These are phyloP conservation scores for Gila orcuttii DNA, from an alignment of 2,113 vertebrate species.

Conservation along the genomic window DNA sequence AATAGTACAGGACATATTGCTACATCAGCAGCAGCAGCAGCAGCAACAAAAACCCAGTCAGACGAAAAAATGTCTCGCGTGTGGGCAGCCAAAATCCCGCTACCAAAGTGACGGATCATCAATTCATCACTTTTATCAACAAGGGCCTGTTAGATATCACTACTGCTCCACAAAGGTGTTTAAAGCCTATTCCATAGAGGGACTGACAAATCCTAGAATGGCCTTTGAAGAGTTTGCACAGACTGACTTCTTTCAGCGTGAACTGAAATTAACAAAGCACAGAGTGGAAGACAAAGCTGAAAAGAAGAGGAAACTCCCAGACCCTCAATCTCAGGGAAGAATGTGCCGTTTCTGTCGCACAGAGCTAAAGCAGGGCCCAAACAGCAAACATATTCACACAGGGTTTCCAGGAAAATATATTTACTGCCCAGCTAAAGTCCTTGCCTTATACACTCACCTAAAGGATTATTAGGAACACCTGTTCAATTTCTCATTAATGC, in stretches of 20 bases:
- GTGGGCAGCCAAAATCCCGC: background rate
- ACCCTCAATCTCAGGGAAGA: background rate
- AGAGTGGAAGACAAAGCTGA: background rate
- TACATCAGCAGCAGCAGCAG: no score
- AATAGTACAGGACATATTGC: no score
- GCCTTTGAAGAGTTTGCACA: background rate
- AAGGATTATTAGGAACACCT: no score
- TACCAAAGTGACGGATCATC: background rate
- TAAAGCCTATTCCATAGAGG: background rate
- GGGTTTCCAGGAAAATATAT: conserved; percentile 44
- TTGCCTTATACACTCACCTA: no score
- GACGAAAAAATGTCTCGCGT: background rate
- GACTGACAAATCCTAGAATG: conserved; percentile 2
- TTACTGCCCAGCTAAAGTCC: conserved; percentile 35
- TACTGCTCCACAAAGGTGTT: background rate
- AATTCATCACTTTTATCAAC: background rate
- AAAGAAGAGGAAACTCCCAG: conserved; percentile 19
- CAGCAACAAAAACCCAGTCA: conserved; percentile 20
- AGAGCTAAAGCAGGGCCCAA: conserved; percentile 29
- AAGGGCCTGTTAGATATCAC: background rate
- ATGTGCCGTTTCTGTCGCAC: conserved; percentile 26
- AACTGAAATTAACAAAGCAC: background rate
- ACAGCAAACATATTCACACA: conserved; percentile 29
- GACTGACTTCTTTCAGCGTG: background rate
- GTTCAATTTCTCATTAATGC: no score